Evolutionary conservation across 2,113 vertebrate genomes (phyloP).

Genomic region (Dicrurus megarhynchus): DNA sequence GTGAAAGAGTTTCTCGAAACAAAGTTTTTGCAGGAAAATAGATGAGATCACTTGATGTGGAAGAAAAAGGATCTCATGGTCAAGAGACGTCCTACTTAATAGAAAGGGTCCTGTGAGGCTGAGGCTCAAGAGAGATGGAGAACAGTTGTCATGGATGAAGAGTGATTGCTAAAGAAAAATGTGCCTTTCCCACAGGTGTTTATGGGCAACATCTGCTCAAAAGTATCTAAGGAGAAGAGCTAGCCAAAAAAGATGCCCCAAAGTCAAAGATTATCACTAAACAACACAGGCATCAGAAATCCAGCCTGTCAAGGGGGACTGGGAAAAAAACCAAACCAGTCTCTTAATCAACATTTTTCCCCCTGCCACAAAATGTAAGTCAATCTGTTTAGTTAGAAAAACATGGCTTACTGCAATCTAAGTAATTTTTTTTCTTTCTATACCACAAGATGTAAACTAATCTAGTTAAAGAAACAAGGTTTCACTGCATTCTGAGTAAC

Average conservation of each 20-base stretch:
- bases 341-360: background rate
- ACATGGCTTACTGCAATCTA: conserved; percentile 66
- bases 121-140: background rate
- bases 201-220: background rate
- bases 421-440: conserved; percentile 72
- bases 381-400: conserved; percentile 75
- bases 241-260: background rate
- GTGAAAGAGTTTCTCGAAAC: background rate
- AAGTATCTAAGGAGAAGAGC: background rate
- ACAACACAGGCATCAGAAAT: background rate
- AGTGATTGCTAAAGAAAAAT: background rate
- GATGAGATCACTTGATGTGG: background rate
- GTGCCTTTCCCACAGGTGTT: background rate
- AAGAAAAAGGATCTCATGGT: background rate
- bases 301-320: background rate
- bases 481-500: conserved; percentile 62
- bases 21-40: background rate
- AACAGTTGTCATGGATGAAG: background rate
- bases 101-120: background rate
- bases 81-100: background rate
- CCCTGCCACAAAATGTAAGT: conserved; percentile 58
- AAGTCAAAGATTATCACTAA: background rate
- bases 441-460: conserved; percentile 74
- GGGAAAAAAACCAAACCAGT: background rate
- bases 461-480: conserved; percentile 65